phyloP scores from a whole-genome alignment of 2,797 vertebrate species.

The Schizothorax lantsangensis region DNA sequence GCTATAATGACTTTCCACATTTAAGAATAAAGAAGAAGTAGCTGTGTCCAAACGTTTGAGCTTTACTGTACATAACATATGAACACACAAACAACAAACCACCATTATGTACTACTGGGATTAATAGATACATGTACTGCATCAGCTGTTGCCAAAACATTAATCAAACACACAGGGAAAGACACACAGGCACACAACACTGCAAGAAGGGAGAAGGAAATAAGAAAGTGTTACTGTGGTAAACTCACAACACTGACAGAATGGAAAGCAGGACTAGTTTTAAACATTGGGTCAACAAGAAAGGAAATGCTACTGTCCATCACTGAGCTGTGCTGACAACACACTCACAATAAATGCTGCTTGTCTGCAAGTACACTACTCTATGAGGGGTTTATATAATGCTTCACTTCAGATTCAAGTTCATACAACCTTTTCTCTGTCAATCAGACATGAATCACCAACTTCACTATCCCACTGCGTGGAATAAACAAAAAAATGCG shows the following conservation, averaged over 20 bases:
- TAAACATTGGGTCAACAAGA: background rate
- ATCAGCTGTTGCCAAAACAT: background rate
- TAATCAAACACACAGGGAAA: background rate
- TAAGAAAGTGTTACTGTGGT: background rate
- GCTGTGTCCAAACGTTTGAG: slow-evolving; percentile 8
- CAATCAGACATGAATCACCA: slow-evolving; percentile 24
- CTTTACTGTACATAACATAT: background rate
- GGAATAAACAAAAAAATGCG: background rate
- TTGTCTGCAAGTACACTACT: slow-evolving; percentile 7
- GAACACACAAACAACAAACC: background rate
- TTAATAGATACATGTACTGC: background rate
- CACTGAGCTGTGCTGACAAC: background rate
- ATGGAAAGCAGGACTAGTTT: slow-evolving; percentile 4
- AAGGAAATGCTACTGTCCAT: background rate
- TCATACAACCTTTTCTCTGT: slow-evolving; percentile 37
- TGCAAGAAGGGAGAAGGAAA: background rate
- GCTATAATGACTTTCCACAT: background rate
- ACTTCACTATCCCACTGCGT: slow-evolving; percentile 42
- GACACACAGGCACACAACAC: slow-evolving; percentile 7
- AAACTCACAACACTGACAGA: background rate
- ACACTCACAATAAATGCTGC: background rate
- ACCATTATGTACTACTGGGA: background rate
- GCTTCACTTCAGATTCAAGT: background rate
- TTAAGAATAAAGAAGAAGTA: background rate
- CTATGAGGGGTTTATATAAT: background rate